Evolutionary conservation across 2,113 vertebrate species (phyloP), one percentile per base, ranked within the genome.

Genomic region (Alethe diademata): DNA sequence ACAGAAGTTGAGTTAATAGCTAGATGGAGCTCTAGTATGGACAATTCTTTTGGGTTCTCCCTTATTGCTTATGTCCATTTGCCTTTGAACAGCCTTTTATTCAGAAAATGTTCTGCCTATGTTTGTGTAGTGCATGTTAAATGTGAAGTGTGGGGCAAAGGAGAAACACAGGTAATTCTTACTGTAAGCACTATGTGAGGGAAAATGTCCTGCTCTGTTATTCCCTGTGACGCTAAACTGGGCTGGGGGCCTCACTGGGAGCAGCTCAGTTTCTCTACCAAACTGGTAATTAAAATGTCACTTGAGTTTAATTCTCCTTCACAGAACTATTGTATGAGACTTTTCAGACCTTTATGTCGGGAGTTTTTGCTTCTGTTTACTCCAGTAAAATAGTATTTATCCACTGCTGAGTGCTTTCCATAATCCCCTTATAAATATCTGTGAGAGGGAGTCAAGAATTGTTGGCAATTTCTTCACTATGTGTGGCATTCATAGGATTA

Each of bases 21-120:
- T 93, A 96, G 90, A 84, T 88, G 82, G 79, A 96, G 82, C 86
- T 93, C 57, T 64, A 88, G 82, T 19, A 81, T 90, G 95, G 65
- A 43, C 56, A 58, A 33, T 88, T 75, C 69, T 88, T 57, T 26
- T n/a, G 28, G 12, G 8, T 76, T 78, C 61, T 70, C 51, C 36
- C 26, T 62, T 72, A 19, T 43, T 64, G 64, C 47, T 92, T 53
- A 48, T 38, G 15, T 25, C 28, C 28, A 11, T 67, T 66, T 86
- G n/a, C 23, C 56, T 96, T 90, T 88, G 85, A 75, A 78, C 18
- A 64, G 19, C 12, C 15, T 83, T 53, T 80, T 74, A 70, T 69
- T 92, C 28, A 60, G 61, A 80, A 94, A 43, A 48, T 78, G 29
- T 80, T 74, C 57, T 64, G 56, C 36, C 12, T 28, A 14, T 69